Conservation (phyloP, 2,888 invertebrate genomes). For the Baccha elongata region DNA sequence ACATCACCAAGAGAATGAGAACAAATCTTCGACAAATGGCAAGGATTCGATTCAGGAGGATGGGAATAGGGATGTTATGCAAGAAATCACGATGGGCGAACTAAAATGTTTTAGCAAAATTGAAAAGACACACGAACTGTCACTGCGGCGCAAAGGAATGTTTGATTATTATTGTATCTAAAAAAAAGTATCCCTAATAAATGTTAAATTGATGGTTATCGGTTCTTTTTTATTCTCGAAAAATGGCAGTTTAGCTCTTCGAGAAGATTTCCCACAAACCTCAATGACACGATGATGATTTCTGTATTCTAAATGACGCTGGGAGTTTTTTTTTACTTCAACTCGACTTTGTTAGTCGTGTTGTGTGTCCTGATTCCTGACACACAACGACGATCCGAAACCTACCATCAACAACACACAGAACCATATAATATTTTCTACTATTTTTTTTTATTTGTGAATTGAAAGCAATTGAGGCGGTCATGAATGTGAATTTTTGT, state of each 20-base stretch:
- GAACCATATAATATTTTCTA: background rate
- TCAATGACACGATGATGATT: constrained; percentile 71
- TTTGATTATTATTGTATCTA: constrained; percentile 73
- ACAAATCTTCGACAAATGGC: constrained; percentile 41
- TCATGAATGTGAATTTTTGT: constrained; percentile 72
- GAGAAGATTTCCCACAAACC: constrained; percentile 68
- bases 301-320: constrained; percentile 63
- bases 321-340: constrained; percentile 28
- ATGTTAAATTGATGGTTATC: constrained; percentile 74
- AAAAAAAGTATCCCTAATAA: constrained; percentile 73
- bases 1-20: constrained; percentile 17
- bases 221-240: constrained; percentile 69
- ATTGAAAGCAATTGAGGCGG: constrained; percentile 73
- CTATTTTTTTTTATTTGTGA: constrained; percentile 30
- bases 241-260: constrained; percentile 66
- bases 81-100: constrained; percentile 48
- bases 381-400: constrained; percentile 24
- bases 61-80: constrained; percentile 22
- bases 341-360: background rate
- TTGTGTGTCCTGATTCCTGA: constrained; percentile 33
- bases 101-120: constrained; percentile 72
- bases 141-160: constrained; percentile 55
- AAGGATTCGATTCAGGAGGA: constrained; percentile 16
- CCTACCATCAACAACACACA: constrained; percentile 13
- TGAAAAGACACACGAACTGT: constrained; percentile 73